Evolutionary conservation across 1,140 invertebrate genomes (phyloP), one percentile per base, ranked within the genome.

Genomic region (Lepidotrigona ventralis): DNA sequence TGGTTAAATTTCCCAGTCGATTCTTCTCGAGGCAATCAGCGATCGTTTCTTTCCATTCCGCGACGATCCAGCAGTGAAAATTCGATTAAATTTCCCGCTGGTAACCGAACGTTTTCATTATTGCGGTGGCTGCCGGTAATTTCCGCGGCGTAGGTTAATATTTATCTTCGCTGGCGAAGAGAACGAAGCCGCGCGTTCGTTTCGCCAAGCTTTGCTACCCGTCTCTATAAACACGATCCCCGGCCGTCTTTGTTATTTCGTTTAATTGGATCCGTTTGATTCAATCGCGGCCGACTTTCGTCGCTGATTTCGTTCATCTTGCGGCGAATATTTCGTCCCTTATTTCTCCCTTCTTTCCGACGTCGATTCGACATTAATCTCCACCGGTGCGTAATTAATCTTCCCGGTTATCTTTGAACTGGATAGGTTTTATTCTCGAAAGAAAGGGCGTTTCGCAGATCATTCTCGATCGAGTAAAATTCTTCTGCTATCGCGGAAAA

Each of bases 221-320:
- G 19, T 66, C 51, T 54, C 72, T 74, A 72, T 60, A 80, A 80
- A 80, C 46, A 54, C 29, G 8, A 19, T 9, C 12, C 39, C 14
- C 21, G 21, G 14, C 11, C 39, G 26, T 66, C 79, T 74, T 54
- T 81, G 71, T 75, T 81, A 75, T 81, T 81, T 75, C 71, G 33
- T 68, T 81, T 75, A 66, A 81, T 74, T 75, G 71, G 53, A 51
- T 21, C 33, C 29, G 21, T 81, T 54, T 19, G 72, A 54, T 72
- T 56, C 39, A 29, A 70, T 71, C 54, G 54, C 1, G 26, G 6
- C 19, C 54, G 51, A 17, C 33, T 33, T 51, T 53, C 19, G 14
- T 33, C 53, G 6, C 33, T 8, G 66, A 39, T 69, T 69, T 1
- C 12, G 11, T 1, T 4, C 21, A 14, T 12, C 33, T 39, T 29